Base-by-base conservation (phyloP, 92 coral and sea anemone species). In the Bergia sp. region DNA sequence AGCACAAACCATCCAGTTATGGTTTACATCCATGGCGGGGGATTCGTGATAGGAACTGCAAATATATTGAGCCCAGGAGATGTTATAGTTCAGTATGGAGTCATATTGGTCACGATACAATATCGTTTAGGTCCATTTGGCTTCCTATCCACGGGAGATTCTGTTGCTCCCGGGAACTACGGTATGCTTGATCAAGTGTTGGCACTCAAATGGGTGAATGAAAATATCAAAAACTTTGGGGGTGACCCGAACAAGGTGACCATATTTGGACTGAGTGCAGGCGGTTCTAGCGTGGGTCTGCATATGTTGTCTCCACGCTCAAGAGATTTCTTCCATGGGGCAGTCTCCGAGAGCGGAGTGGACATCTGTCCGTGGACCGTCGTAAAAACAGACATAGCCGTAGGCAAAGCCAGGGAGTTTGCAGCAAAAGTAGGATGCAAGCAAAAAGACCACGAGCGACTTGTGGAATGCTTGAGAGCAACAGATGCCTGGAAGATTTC, bases 251-350 rank as follows among this genome's bases (percentile, higher is more conserved):
- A 90, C 29, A 89, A 87, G 6, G 90, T 96, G 23, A 96, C 98
- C 49, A 89, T 92, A 73, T 90, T 92, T 73, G 98, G 98, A 39
- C 95, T 93, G 43, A 96, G 98, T 81, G 92, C 98, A 10, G 98
- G 98, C 11, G 98, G 96, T 69, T 89, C 96, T 38, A 96, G 98
- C 75, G 98, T 96, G 16, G 98, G 97, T 3, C 91, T 96, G 23
- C 98, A 94, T 76, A 66, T 96, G 7, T 76, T 96, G 83, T 91
- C 97, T n/a, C 95, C 96, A 20, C 86, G 82, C 12, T 87, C 96
- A 7, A 82, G 89, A 44, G 93, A 95, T 1, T 96, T 94, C 55
- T 94, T 96, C 57, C 96, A 96, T 12, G 77, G 91, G 73, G 98
- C 98, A 11, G 92, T 96, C 37, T 40, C 91, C 39, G 98, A 96